Evolutionary conservation across 2,113 vertebrate species (phyloP).

Genomic region (Actenoides hombroni): DNA sequence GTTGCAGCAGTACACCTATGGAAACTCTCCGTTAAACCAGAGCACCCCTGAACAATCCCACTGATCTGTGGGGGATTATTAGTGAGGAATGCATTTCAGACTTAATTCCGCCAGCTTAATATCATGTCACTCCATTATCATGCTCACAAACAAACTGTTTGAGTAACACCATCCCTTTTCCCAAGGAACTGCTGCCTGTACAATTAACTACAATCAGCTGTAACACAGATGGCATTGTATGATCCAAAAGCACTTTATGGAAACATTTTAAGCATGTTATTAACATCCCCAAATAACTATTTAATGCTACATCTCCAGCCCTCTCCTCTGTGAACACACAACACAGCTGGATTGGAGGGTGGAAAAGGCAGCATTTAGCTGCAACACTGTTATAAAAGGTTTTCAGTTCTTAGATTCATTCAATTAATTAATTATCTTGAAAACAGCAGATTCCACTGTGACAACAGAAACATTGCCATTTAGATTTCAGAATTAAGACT

Average conservation of each 20-base stretch:
- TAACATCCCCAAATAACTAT: constrained; percentile 46
- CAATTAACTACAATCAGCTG: constrained; percentile 61
- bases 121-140: background rate
- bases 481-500: background rate
- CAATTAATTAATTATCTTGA: constrained; percentile 26
- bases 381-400: background rate
- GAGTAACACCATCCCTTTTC: background rate
- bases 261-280: constrained; percentile 40
- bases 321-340: constrained; percentile 11
- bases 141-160: constrained; percentile 2
- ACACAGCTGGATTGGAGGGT: constrained; percentile 57
- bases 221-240: constrained; percentile 52
- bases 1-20: background rate
- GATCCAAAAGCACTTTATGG: constrained; percentile 11
- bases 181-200: background rate
- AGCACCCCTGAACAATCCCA: background rate
- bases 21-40: background rate
- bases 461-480: background rate
- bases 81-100: background rate
- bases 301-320: constrained; percentile 17
- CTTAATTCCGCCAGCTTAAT: background rate
- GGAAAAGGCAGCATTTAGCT: background rate
- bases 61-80: background rate
- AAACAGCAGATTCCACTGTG: constrained; percentile 21
- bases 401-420: constrained; percentile 4